Percentiles rank a stretch among this genome's conserved stretches.
Conservation (phyloP, 1,140 invertebrate species). For the Nylanderia fulva region DNA sequence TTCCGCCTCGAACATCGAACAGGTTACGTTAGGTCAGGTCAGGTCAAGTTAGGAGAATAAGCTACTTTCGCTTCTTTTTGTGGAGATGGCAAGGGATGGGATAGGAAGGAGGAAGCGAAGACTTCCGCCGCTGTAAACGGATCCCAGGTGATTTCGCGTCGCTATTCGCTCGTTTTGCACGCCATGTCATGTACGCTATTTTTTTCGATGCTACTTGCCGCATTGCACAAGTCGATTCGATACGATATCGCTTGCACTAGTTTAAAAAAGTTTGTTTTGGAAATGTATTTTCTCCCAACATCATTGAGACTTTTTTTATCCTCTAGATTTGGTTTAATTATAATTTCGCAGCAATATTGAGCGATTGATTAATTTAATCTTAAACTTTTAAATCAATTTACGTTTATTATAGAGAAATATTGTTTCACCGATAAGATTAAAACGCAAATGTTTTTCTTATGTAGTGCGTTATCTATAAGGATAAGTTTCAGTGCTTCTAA, state of each 20-base stretch:
- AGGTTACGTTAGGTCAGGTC: conserved; percentile 69
- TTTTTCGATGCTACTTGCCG: conserved; percentile 13
- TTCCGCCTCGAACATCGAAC: conserved; percentile 76
- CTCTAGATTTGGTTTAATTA: background rate
- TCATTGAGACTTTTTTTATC: background rate
- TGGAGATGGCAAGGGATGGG: background rate
- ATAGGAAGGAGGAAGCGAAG: conserved; percentile 8
- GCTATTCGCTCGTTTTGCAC: conserved; percentile 59
- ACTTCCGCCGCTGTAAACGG: conserved; percentile 65
- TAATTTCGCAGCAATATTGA: background rate
- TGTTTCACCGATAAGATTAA: background rate
- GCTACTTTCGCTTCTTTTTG: conserved; percentile 65
- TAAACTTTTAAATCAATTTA: background rate
- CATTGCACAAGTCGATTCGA: conserved; percentile 8
- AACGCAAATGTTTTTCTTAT: background rate
- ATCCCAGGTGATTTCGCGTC: conserved; percentile 66
- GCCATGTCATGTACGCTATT: conserved; percentile 40
- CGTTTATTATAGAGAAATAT: background rate
- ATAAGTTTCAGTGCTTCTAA: background rate
- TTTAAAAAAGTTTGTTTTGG: conserved; percentile 11
- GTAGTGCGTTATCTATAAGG: background rate
- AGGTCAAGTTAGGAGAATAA: conserved; percentile 65
- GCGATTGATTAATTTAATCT: background rate
- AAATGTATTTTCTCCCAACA: background rate
- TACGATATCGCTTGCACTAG: background rate